Percentiles rank a stretch among this genome's conserved stretches.
Conservation (phyloP, 1,140 invertebrate species). For the Telenomus remus region DNA sequence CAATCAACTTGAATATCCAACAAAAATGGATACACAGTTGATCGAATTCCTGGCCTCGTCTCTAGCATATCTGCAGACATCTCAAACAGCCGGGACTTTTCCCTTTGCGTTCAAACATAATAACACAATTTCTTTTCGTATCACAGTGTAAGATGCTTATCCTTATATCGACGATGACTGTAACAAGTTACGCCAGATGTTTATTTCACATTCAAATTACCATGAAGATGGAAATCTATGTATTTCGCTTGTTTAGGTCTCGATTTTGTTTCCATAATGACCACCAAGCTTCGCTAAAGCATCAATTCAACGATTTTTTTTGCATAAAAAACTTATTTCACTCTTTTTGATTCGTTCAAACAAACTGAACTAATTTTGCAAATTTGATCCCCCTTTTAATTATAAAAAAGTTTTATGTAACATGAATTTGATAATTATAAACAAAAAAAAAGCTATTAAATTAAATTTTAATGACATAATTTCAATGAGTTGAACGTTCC, state of each 20-base stretch:
- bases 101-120: constrained; percentile 52
- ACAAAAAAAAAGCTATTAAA: too few species aligned
- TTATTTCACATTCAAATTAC: constrained; percentile 62
- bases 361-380: too few species aligned
- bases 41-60: constrained; percentile 31
- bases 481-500: too few species aligned
- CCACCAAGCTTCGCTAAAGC: neutral
- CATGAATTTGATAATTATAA: too few species aligned
- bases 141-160: constrained; percentile 61
- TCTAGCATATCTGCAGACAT: constrained; percentile 28
- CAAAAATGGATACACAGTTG: constrained; percentile 36
- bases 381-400: too few species aligned
- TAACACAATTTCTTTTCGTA: constrained; percentile 62
- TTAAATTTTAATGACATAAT: too few species aligned
- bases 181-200: constrained; percentile 64
- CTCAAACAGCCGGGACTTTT: constrained; percentile 29
- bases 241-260: constrained; percentile 38
- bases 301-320: too few species aligned
- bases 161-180: constrained; percentile 52
- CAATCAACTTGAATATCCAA: constrained; percentile 32
- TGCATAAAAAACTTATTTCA: too few species aligned
- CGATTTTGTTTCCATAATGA: neutral
- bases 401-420: too few species aligned
- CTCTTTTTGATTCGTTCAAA: too few species aligned
- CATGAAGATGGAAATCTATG: constrained; percentile 60